Evolutionary conservation across 1,140 invertebrate species (phyloP).

Genomic region (Gerris buenoi): DNA sequence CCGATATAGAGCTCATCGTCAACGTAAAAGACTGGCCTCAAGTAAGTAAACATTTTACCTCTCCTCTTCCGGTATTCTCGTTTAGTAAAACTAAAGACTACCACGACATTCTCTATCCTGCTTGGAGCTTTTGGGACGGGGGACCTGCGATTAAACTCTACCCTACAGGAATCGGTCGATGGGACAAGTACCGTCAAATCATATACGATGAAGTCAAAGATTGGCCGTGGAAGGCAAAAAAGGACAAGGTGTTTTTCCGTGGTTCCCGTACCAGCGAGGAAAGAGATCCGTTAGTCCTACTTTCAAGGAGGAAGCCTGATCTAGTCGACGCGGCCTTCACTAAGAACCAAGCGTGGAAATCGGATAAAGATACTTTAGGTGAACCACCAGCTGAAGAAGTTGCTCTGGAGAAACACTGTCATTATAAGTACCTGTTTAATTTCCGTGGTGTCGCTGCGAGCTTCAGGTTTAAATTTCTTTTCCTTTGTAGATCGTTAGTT

Average conservation of each 20-base stretch:
- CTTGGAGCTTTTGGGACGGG: slow-evolving; percentile 96
- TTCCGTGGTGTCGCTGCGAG: slow-evolving; percentile 91
- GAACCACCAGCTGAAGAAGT: slow-evolving; percentile 70
- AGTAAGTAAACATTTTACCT: slow-evolving; percentile 39
- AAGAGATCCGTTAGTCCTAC: slow-evolving; percentile 71
- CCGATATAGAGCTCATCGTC: slow-evolving; percentile 73
- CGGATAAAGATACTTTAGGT: slow-evolving; percentile 72
- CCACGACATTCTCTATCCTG: slow-evolving; percentile 88
- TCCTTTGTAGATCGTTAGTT: slow-evolving; percentile 84
- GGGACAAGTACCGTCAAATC: slow-evolving; percentile 66
- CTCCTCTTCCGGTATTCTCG: slow-evolving; percentile 68
- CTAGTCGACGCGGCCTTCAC: slow-evolving; percentile 87
- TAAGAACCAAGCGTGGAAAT: slow-evolving; percentile 98
- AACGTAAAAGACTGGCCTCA: slow-evolving; percentile 91
- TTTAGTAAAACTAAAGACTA: slow-evolving; percentile 83
- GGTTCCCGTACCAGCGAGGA: slow-evolving; percentile 85
- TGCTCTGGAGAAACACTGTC: slow-evolving; percentile 79
- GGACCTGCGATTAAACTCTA: slow-evolving; percentile 87
- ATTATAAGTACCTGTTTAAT: slow-evolving; percentile 91
- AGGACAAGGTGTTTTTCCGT: slow-evolving; percentile 67
- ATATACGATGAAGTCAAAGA: slow-evolving; percentile 48
- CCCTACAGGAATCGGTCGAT: slow-evolving; percentile 80
- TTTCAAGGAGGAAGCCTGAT: slow-evolving; percentile 62
- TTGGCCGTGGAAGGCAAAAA: slow-evolving; percentile 66
- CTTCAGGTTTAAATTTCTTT: slow-evolving; percentile 92